Percentiles rank a stretch among this genome's conserved stretches.
Evolutionary conservation across 2,888 invertebrate species (phyloP).

Genomic region (Phorcus lineatus): DNA sequence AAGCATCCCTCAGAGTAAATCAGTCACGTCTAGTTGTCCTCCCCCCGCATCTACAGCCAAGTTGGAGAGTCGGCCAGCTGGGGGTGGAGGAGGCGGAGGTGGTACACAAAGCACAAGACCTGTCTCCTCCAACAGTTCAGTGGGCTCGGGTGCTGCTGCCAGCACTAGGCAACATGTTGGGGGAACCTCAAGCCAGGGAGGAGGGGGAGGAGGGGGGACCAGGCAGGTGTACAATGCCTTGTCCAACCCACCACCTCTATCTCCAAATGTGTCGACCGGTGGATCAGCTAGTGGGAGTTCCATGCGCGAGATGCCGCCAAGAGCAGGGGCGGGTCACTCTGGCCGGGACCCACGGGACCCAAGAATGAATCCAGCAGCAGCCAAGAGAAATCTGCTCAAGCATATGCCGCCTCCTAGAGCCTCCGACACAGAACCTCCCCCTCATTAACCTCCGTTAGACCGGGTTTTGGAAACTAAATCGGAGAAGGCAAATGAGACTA

Average conservation of each 20-base stretch:
- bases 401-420: slow-evolving; percentile 67
- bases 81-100: neutral
- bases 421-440: slow-evolving; percentile 69
- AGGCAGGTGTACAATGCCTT: slow-evolving; percentile 42
- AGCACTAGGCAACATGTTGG: neutral
- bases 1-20: slow-evolving; percentile 31
- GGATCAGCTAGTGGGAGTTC: slow-evolving; percentile 45
- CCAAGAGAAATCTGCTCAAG: slow-evolving; percentile 71
- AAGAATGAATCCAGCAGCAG: slow-evolving; percentile 63
- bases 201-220: slow-evolving; percentile 35
- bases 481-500: neutral
- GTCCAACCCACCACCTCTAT: slow-evolving; percentile 26
- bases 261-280: slow-evolving; percentile 43
- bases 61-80: slow-evolving; percentile 40
- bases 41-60: slow-evolving; percentile 39
- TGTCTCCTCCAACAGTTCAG: slow-evolving; percentile 3
- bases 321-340: slow-evolving; percentile 47
- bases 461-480: neutral
- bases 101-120: neutral
- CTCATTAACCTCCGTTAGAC: slow-evolving; percentile 51
- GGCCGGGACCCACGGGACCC: slow-evolving; percentile 48
- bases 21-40: slow-evolving; percentile 16
- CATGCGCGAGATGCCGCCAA: slow-evolving; percentile 52
- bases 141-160: slow-evolving; percentile 3
- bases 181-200: slow-evolving; percentile 34